phyloP scores from a whole-genome alignment of 2,888 invertebrate species.

The Drosophila ustulata region DNA sequence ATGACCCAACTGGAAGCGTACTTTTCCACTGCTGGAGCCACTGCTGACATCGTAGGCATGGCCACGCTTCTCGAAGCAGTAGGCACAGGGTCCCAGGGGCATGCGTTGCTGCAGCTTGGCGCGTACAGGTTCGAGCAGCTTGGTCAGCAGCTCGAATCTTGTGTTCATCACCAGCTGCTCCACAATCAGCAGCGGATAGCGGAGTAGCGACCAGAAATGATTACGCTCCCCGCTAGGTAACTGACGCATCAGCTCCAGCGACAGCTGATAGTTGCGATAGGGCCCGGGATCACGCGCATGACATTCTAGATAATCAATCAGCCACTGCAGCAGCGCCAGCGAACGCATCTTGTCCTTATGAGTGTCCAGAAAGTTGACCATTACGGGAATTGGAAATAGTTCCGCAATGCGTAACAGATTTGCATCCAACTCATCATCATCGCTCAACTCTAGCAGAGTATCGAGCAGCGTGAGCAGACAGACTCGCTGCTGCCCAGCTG shows the following conservation, averaged over 20 bases:
- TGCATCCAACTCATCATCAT: slow-evolving; percentile 71
- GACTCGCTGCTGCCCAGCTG: slow-evolving; percentile 81
- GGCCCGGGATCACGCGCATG: slow-evolving; percentile 61
- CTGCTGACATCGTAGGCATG: slow-evolving; percentile 76
- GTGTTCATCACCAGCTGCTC: slow-evolving; percentile 96
- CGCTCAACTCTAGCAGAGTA: slow-evolving; percentile 73
- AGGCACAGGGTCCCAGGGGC: slow-evolving; percentile 69
- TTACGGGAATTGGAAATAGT: slow-evolving; percentile 87
- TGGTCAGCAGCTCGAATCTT: slow-evolving; percentile 89
- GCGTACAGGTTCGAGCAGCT: slow-evolving; percentile 87
- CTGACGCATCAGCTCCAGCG: slow-evolving; percentile 89
- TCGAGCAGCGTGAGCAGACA: slow-evolving; percentile 77
- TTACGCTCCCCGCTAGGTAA: slow-evolving; percentile 87
- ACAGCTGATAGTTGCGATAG: slow-evolving; percentile 88
- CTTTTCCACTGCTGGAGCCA: slow-evolving; percentile 42
- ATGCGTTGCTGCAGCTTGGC: slow-evolving; percentile 71
- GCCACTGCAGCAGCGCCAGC: slow-evolving; percentile 88
- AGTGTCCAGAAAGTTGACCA: slow-evolving; percentile 88
- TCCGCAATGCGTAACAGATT: slow-evolving; percentile 87
- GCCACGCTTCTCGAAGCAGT: slow-evolving; percentile 83
- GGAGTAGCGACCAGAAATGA: slow-evolving; percentile 88
- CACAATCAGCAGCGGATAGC: slow-evolving; percentile 90
- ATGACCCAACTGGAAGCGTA: slow-evolving; percentile 75
- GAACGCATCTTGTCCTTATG: slow-evolving; percentile 88
- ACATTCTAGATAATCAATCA: slow-evolving; percentile 87